phyloP scores from a whole-genome alignment of 2,888 invertebrate species.

The Conistra vaccinii region DNA sequence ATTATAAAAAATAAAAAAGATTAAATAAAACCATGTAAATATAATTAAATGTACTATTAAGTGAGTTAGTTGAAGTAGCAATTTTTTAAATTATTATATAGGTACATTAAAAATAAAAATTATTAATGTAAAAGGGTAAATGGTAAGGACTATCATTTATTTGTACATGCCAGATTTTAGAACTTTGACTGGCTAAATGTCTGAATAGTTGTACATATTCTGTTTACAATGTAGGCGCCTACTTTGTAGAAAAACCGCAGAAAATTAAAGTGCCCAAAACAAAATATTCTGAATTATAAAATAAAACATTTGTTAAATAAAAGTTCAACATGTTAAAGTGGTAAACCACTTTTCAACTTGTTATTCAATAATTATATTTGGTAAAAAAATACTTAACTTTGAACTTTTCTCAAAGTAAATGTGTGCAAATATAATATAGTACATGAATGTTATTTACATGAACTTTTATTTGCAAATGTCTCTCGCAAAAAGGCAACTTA shows the following conservation, averaged over 20 bases:
- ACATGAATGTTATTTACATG: background rate
- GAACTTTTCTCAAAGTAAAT: background rate
- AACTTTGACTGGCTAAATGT: background rate
- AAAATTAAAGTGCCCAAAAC: background rate
- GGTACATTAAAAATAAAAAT: too few relatives aligned
- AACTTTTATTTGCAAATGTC: background rate
- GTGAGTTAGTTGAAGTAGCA: too few relatives aligned
- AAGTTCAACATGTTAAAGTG: background rate
- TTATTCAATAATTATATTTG: background rate
- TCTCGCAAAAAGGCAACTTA: background rate
- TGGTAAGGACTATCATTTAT: too few relatives aligned
- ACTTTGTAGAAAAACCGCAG: background rate
- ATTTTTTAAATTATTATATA: too few relatives aligned
- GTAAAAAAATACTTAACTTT: background rate
- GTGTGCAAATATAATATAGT: too few relatives aligned
- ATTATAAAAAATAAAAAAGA: too few relatives aligned
- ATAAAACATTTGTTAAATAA: background rate
- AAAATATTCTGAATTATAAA: background rate
- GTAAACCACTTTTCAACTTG: background rate
- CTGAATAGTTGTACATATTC: background rate
- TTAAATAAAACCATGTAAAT: too few relatives aligned
- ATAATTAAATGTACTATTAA: too few relatives aligned
- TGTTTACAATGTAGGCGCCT: background rate
- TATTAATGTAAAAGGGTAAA: too few relatives aligned
- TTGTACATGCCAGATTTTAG: background rate